phyloP scores from a whole-genome alignment of 1,140 invertebrate species.

The Nasonia vitripennis region DNA sequence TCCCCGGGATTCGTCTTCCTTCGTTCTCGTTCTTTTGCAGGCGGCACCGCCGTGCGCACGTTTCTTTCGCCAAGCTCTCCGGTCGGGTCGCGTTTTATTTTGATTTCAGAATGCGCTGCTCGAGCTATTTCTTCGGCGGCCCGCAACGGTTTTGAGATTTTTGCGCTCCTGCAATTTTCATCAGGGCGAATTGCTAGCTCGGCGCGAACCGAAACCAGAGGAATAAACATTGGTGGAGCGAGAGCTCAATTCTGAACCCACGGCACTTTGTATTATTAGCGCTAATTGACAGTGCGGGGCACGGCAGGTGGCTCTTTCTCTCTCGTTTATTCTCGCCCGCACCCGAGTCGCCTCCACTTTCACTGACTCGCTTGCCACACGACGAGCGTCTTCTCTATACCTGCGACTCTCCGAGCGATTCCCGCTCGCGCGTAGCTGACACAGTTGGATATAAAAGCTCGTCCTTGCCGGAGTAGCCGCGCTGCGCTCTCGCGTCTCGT shows the following conservation, averaged over 20 bases:
- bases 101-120: neutral
- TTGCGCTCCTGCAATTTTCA: neutral
- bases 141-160: neutral
- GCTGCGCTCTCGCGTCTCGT: slow-evolving; percentile 7
- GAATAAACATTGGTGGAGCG: too few relatives aligned
- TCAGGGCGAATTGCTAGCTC: too few relatives aligned
- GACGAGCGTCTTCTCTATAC: neutral
- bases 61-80: neutral
- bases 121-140: neutral
- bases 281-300: slow-evolving; percentile 19
- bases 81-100: neutral
- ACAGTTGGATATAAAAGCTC: slow-evolving; percentile 23
- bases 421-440: too few relatives aligned
- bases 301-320: slow-evolving; percentile 22
- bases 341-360: slow-evolving; percentile 52
- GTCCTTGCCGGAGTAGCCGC: slow-evolving; percentile 8
- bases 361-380: neutral
- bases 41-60: neutral
- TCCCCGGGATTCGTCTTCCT: neutral
- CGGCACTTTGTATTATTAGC: too few relatives aligned
- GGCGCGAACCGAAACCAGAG: too few relatives aligned
- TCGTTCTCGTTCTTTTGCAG: neutral
- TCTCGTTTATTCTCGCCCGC: neutral
- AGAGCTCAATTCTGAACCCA: too few relatives aligned
- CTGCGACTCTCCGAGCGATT: slow-evolving; percentile 7